These are phyloP conservation scores for Bolinopsis microptera DNA, from an alignment of 37 sponge, comb jelly and placozoan genomes.

Conservation along the genomic window DNA sequence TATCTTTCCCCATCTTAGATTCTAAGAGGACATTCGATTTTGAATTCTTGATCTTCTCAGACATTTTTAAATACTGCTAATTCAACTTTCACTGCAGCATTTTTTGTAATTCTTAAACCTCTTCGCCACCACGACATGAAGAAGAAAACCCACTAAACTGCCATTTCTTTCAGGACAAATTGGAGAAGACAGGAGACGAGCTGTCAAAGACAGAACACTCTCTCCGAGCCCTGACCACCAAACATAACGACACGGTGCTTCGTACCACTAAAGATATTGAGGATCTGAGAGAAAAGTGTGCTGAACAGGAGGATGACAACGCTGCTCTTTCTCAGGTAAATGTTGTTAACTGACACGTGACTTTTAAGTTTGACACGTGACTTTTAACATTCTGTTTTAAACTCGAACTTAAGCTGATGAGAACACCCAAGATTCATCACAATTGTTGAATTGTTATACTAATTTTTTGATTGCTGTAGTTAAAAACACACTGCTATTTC, in stretches of 20 bases:
- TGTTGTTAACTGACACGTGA: not conserved
- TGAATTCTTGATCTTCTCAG: too few relatives aligned
- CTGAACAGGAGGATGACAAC: conserved; percentile 41
- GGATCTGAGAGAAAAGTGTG: conserved; percentile 54
- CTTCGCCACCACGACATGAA: too few relatives aligned
- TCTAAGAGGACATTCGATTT: too few relatives aligned
- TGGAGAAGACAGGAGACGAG: conserved; percentile 23
- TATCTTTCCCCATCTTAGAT: too few relatives aligned
- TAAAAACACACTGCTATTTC: too few relatives aligned
- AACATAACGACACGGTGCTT: conserved; percentile 47
- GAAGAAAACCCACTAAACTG: too few relatives aligned
- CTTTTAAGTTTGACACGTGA: not conserved
- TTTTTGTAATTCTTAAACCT: too few relatives aligned
- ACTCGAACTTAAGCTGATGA: not conserved
- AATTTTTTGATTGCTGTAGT: too few relatives aligned
- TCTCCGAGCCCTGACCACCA: conserved; percentile 58
- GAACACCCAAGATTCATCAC: too few relatives aligned
- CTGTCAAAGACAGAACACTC: conserved; percentile 44
- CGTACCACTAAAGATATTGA: conserved; percentile 51
- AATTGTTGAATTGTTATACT: too few relatives aligned
- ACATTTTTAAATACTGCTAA: too few relatives aligned
- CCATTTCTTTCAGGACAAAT: conserved; percentile 7
- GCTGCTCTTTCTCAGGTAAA: conserved; percentile 25
- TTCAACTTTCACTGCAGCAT: too few relatives aligned
- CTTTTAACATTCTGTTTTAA: not conserved